A percentile compares a stretch with the other conserved stretches of the same genome.
Evolutionary conservation across 30 jellyfish, hydroid and myxozoan species (phyloP).

Genomic region (Sanderia malayensis): DNA sequence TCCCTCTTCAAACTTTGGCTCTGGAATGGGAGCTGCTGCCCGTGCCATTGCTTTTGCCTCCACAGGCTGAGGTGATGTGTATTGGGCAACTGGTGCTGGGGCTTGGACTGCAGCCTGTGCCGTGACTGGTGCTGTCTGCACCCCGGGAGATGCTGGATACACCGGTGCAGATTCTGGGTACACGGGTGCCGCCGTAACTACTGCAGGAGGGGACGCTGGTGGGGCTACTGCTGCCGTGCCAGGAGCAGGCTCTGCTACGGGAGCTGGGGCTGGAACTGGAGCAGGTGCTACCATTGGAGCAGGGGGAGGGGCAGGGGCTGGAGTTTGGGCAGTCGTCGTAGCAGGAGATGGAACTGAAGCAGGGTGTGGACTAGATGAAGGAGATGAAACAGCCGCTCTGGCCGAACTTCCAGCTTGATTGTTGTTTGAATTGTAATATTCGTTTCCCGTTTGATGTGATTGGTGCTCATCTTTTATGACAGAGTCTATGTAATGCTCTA

Average conservation of each 20-base stretch:
- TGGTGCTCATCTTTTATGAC: slow-evolving; percentile 8
- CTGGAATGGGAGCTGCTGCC: slow-evolving; percentile 21
- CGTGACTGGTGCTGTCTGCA: slow-evolving; percentile 25
- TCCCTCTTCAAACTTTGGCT: slow-evolving; percentile 10
- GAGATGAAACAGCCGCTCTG: slow-evolving; percentile 36
- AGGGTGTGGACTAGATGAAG: neutral
- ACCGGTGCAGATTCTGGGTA: slow-evolving; percentile 46
- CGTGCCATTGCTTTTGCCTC: slow-evolving; percentile 21
- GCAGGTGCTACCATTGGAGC: slow-evolving; percentile 41
- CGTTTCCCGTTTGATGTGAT: neutral
- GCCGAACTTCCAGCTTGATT: slow-evolving; percentile 10
- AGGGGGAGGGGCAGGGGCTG: slow-evolving; percentile 57
- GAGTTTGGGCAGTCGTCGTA: slow-evolving; percentile 25
- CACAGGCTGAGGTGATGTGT: neutral
- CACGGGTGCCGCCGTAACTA: too few relatives aligned
- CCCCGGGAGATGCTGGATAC: slow-evolving; percentile 23
- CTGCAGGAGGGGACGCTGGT: slow-evolving; percentile 23
- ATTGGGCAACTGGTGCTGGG: slow-evolving; percentile 40
- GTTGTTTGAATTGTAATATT: neutral
- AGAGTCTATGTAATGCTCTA: slow-evolving; percentile 40
- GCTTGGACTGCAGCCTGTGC: slow-evolving; percentile 6
- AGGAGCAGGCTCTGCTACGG: slow-evolving; percentile 34
- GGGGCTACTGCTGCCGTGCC: slow-evolving; percentile 25
- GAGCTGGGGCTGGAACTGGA: slow-evolving; percentile 35
- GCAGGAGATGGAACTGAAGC: slow-evolving; percentile 29